Conservation (phyloP, 2,888 invertebrate genomes). For the Heliconius hortense region DNA sequence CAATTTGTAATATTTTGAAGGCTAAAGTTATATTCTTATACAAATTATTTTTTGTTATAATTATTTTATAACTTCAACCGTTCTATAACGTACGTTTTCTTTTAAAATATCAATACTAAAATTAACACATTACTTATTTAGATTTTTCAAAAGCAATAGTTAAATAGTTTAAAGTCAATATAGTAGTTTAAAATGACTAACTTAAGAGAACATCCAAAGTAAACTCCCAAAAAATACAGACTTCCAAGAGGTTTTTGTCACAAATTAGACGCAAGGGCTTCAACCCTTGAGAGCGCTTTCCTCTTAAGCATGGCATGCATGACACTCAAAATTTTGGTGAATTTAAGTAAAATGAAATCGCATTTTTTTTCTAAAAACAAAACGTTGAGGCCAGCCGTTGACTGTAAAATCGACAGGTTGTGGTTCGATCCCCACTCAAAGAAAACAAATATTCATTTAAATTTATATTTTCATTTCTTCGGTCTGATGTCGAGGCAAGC, state of each 20-base stretch:
- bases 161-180: background rate
- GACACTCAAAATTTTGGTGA: conserved; percentile 41
- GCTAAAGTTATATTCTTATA: too few species aligned
- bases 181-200: background rate
- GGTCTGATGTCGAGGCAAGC: too few species aligned
- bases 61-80: too few species aligned
- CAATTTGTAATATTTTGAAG: background rate
- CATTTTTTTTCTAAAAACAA: background rate
- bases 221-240: conserved; percentile 23
- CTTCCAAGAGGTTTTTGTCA: conserved; percentile 27
- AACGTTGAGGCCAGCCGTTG: too few species aligned
- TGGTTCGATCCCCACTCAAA: too few species aligned
- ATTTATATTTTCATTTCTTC: too few species aligned
- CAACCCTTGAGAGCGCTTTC: conserved; percentile 36
- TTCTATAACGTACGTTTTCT: too few species aligned
- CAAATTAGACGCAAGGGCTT: conserved; percentile 38
- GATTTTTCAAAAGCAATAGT: background rate
- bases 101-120: background rate
- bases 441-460: too few species aligned
- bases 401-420: too few species aligned
- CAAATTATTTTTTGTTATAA: too few species aligned
- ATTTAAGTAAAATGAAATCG: conserved; percentile 32
- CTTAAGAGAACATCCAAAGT: conserved; percentile 27
- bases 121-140: background rate
- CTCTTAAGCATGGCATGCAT: conserved; percentile 36